Evolutionary conservation across 2,888 invertebrate species (phyloP).

Genomic region (Pachycephus smyrnensis): DNA sequence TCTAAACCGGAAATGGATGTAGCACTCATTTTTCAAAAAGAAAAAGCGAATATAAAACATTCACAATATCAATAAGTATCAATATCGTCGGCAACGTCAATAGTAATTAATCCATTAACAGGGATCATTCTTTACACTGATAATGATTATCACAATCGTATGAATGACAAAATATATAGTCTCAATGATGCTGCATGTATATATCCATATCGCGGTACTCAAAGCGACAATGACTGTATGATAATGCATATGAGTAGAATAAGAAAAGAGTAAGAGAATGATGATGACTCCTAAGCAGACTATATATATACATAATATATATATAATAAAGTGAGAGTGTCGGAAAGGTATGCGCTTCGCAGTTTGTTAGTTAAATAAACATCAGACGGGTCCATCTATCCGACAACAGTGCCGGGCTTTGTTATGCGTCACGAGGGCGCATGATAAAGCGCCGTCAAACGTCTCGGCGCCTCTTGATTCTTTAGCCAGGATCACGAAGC

Average conservation of each 20-base stretch:
- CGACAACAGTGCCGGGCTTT: constrained; percentile 45
- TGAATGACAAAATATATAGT: not conserved
- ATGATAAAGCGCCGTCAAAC: constrained; percentile 8
- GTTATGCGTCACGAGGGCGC: constrained; percentile 31
- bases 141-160: not conserved
- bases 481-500: not conserved
- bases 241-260: not conserved
- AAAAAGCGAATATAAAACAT: not conserved
- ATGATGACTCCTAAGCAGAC: not conserved
- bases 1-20: not conserved
- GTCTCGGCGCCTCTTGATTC: constrained; percentile 7
- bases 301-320: not conserved
- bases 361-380: constrained; percentile 61
- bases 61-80: not conserved
- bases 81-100: not conserved
- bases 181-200: not conserved
- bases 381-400: constrained; percentile 33
- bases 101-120: not conserved
- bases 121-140: not conserved
- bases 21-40: not conserved
- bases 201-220: not conserved
- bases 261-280: not conserved
- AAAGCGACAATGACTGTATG: not conserved
- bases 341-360: constrained; percentile 3
- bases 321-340: not conserved